Evolutionary conservation across 1,140 invertebrate species (phyloP).

Genomic region (Hirudo medicinalis): DNA sequence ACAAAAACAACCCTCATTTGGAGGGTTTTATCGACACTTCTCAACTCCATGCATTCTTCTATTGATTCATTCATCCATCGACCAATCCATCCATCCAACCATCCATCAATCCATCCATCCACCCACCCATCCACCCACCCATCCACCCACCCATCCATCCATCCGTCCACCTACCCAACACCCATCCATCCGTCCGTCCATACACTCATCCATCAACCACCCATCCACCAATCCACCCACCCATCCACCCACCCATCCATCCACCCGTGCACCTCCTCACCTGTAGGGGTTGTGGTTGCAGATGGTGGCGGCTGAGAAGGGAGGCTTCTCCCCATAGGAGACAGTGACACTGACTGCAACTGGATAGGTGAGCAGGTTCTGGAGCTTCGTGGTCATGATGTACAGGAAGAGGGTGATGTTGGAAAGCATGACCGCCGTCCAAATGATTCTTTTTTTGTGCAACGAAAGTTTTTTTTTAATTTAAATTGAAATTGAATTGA

Average conservation of each 20-base stretch:
- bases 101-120: no score
- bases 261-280: slow-evolving; percentile 14
- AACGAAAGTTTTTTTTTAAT: neutral
- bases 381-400: slow-evolving; percentile 11
- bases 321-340: slow-evolving; percentile 29
- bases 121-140: neutral
- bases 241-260: no score
- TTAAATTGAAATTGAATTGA: no score
- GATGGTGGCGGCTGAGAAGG: slow-evolving; percentile 31
- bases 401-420: slow-evolving; percentile 10
- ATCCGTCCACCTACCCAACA: no score
- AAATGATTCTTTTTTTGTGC: slow-evolving; percentile 8
- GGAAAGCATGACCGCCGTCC: neutral
- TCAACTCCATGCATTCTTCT: no score
- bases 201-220: no score
- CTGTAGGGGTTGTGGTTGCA: slow-evolving; percentile 33
- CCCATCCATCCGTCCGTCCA: no score
- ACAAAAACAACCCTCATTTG: no score
- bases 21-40: no score
- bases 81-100: no score
- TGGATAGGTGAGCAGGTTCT: slow-evolving; percentile 12
- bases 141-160: neutral
- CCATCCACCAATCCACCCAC: no score
- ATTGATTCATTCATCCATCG: no score
- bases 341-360: slow-evolving; percentile 26